A percentile compares a stretch with the other conserved stretches of the same genome.
Conservation (phyloP, 2,888 invertebrate genomes). For the Nomada hirtipes region DNA sequence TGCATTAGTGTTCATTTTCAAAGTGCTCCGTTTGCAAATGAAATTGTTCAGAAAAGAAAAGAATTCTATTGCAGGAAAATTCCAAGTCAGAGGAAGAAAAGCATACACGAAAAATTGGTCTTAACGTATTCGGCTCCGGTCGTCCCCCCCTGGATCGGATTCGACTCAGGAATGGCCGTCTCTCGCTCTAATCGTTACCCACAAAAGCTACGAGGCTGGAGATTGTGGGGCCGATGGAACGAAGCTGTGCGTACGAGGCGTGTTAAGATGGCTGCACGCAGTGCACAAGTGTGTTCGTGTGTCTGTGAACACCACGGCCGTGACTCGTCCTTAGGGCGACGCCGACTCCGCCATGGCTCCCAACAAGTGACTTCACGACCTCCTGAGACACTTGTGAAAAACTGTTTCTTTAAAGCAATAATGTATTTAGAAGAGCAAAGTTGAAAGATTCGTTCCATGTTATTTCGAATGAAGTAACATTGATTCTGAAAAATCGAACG, state of each 20-base stretch:
- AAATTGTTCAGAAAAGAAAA: too few relatives aligned
- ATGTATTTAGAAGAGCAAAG: background rate
- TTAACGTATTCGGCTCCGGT: slow-evolving; percentile 17
- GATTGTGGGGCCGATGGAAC: slow-evolving; percentile 42
- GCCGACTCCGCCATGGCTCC: slow-evolving; percentile 65
- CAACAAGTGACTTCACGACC: slow-evolving; percentile 55
- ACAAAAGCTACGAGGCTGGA: slow-evolving; percentile 49
- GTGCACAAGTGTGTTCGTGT: slow-evolving; percentile 38
- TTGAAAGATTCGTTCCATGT: too few relatives aligned
- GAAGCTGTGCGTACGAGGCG: slow-evolving; percentile 40
- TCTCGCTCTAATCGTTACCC: slow-evolving; percentile 52
- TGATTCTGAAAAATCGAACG: too few relatives aligned
- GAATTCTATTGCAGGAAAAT: too few relatives aligned
- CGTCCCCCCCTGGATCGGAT: slow-evolving; percentile 54
- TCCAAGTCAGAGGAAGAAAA: background rate
- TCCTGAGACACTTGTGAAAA: background rate
- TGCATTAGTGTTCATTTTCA: too few relatives aligned
- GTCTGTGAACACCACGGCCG: slow-evolving; percentile 29
- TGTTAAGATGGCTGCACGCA: slow-evolving; percentile 65
- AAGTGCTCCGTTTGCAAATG: background rate
- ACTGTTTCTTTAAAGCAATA: background rate
- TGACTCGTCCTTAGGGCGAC: slow-evolving; percentile 57
- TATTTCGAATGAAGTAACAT: too few relatives aligned
- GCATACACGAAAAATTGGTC: background rate
- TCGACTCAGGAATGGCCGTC: slow-evolving; percentile 59